These are phyloP conservation scores for Agapostemon virescens DNA, from an alignment of 2,888 invertebrate species.

Conservation along the genomic window DNA sequence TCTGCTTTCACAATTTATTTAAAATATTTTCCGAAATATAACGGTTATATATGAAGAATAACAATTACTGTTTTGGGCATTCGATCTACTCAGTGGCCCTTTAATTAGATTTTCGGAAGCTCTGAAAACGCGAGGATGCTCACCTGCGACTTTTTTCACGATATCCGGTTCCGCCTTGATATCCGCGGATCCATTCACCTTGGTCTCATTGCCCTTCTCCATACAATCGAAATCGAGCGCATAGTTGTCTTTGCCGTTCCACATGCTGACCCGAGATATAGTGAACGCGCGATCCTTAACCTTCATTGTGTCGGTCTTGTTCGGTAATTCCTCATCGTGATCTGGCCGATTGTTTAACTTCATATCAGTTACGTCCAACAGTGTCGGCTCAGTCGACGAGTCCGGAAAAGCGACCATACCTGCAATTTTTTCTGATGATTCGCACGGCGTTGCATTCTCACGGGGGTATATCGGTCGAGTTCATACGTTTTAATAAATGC, in stretches of 20 bases:
- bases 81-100: too few relatives aligned
- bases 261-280: conserved; percentile 53
- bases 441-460: neutral
- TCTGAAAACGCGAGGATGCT: neutral
- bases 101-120: neutral
- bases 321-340: conserved; percentile 51
- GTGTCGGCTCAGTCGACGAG: conserved; percentile 72
- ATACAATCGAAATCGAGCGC: conserved; percentile 60
- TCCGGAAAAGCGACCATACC: conserved; percentile 78
- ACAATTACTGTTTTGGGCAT: too few relatives aligned
- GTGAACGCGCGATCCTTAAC: conserved; percentile 55
- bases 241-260: conserved; percentile 66
- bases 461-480: neutral
- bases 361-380: conserved; percentile 62
- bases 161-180: conserved; percentile 69
- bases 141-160: conserved; percentile 75
- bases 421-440: conserved; percentile 54
- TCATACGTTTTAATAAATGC: neutral
- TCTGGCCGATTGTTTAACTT: conserved; percentile 44
- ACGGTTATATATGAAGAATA: too few relatives aligned
- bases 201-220: conserved; percentile 53
- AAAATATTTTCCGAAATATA: too few relatives aligned
- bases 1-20: too few relatives aligned
- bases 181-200: conserved; percentile 65
- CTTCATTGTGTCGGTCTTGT: conserved; percentile 46